Base-by-base conservation (phyloP, 2,888 invertebrate genomes). In the Pseudococcus longispinus region DNA sequence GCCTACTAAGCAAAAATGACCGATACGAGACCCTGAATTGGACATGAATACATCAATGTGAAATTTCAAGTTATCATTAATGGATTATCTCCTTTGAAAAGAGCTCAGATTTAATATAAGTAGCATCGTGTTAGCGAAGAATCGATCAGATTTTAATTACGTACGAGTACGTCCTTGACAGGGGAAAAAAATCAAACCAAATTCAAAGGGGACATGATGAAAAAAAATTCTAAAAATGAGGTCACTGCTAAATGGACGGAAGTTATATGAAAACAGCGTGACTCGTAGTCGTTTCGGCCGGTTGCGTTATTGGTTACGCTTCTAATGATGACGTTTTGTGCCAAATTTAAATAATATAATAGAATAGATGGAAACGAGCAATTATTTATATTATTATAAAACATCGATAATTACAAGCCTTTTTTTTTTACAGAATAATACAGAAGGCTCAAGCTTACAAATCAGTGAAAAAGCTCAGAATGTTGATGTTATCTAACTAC, bases 201-300 rank as follows among this genome's bases (percentile, higher is more conserved):
- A 60, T 23, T 60, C 9, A 9, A 23, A 60, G n/a, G 15, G 5
- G 8, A 74, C 13, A 74, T 42, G n/a, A 32, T 20, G 55, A 20
- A 32, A 15, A 55, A 51, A 26, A 20, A 32, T 84, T 51, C 9
- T 20, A 65, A 18, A 32, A 74, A 84, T 65, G 60, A 42, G 84
- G 84, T 84, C 65, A 84, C 18, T 37, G 29, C 55, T 37, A 29
- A 65, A 60, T 29, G 55, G 55, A 32, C 84, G 84, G 51, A 32
- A 65, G 55, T 23, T 32, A 65, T 60, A 32, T 32, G 9, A 84
- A 51, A 84, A 84, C 65, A 29, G 65, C 84, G 37, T 84, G 84
- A 84, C 84, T 60, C 65, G 84, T 65, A 65, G 55, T 65, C 60
- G 84, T 84, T 84, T 84, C 84, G 84, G 65, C 84, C 84, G 18